These are phyloP conservation scores for Martes martes DNA, from an alignment of 2,113 vertebrate species.

Conservation along the genomic window DNA sequence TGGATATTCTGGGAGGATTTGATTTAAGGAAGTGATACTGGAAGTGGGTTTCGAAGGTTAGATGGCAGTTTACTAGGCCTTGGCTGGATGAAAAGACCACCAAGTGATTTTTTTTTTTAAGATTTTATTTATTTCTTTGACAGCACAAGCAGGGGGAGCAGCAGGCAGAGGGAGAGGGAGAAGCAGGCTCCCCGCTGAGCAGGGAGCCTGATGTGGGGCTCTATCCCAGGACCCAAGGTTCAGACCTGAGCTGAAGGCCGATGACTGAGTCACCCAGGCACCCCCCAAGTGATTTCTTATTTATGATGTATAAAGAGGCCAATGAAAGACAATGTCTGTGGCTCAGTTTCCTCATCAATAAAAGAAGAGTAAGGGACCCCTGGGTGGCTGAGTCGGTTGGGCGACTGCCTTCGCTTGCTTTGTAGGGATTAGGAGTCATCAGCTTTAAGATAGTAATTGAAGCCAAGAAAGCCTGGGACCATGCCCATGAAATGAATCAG, in stretches of 20 bases:
- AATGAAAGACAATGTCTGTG: neutral
- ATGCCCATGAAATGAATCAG: neutral
- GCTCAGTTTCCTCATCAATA: neutral
- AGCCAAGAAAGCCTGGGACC: neutral
- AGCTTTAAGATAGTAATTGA: neutral
- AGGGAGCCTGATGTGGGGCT: too few relatives aligned
- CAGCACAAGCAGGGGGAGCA: too few relatives aligned
- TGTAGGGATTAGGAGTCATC: neutral
- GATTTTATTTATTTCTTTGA: too few relatives aligned
- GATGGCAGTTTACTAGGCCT: conserved; percentile 4
- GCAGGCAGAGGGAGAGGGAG: too few relatives aligned
- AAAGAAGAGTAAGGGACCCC: neutral
- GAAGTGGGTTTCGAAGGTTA: neutral
- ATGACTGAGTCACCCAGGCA: neutral
- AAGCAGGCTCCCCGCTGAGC: too few relatives aligned
- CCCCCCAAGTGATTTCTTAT: neutral
- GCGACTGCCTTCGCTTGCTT: too few relatives aligned
- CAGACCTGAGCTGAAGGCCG: neutral
- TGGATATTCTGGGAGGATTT: neutral
- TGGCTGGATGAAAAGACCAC: neutral
- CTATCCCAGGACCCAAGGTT: too few relatives aligned
- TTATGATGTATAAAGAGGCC: conserved; percentile 7
- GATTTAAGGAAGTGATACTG: neutral
- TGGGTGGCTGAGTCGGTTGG: too few relatives aligned
- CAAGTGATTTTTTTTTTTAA: neutral